Evolutionary conservation across 2,797 vertebrate genomes (phyloP).

Genomic region (Parambassis ranga): DNA sequence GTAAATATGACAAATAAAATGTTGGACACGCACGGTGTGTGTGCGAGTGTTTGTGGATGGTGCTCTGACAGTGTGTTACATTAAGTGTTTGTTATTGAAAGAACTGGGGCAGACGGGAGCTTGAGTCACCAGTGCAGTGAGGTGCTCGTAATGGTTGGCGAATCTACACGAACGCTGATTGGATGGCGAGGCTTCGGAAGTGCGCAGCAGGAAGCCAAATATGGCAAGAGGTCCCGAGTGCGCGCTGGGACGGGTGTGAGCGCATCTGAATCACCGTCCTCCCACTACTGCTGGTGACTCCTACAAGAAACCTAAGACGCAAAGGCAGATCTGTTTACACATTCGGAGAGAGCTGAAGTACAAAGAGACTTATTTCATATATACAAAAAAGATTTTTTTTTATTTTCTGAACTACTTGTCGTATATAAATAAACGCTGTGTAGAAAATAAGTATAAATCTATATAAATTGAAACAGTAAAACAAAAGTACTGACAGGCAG

Average conservation of each 20-base stretch:
- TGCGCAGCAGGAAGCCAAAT: conserved; percentile 63
- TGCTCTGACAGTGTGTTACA: not conserved
- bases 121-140: conserved; percentile 58
- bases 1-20: conserved; percentile 72
- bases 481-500: not conserved
- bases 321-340: conserved; percentile 17
- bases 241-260: conserved; percentile 14
- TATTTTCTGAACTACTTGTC: not conserved
- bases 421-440: conserved; percentile 18
- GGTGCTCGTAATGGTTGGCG: conserved; percentile 37
- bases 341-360: not conserved
- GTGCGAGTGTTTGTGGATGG: conserved; percentile 16
- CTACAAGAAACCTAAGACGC: conserved; percentile 2
- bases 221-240: conserved; percentile 52
- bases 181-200: conserved; percentile 67
- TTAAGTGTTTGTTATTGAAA: conserved; percentile 53
- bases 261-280: conserved; percentile 39
- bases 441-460: conserved; percentile 28
- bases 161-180: conserved; percentile 46
- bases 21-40: conserved; percentile 37
- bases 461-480: not conserved
- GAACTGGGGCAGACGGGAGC: conserved; percentile 48
- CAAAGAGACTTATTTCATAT: not conserved
- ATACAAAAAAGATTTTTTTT: conserved; percentile 8
- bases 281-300: conserved; percentile 43